A percentile compares a stretch with the other conserved stretches of the same genome.
phyloP scores from a whole-genome alignment of 2,797 vertebrate species.

The Furcifer pardalis region DNA sequence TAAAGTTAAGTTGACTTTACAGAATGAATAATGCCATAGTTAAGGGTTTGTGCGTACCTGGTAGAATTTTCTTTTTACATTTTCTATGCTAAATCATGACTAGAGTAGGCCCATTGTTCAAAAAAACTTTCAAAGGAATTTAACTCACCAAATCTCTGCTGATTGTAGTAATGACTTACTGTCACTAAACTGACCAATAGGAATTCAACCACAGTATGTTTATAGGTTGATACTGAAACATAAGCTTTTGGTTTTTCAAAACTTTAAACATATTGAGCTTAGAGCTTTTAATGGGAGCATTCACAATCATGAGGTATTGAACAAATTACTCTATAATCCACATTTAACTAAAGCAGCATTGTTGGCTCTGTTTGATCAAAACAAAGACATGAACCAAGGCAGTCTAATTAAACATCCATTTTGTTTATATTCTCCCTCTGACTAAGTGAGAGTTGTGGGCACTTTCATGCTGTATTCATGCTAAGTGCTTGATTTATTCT shows the following conservation, averaged over 20 bases:
- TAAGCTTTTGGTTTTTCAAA: constrained; percentile 23
- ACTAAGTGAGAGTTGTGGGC: constrained; percentile 48
- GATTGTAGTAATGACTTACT: no score
- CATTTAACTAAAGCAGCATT: constrained; percentile 23
- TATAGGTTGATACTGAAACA: neutral
- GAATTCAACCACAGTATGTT: neutral
- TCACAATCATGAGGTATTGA: neutral
- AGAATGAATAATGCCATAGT: neutral
- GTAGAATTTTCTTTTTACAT: neutral
- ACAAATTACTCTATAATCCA: constrained; percentile 27
- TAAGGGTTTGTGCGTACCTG: neutral
- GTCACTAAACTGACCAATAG: neutral
- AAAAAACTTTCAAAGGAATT: no score
- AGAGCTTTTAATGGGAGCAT: constrained; percentile 35
- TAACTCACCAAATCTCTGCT: no score
- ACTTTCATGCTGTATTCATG: constrained; percentile 42
- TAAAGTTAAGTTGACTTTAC: neutral
- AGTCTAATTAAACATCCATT: constrained; percentile 37
- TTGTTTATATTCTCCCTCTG: constrained; percentile 23
- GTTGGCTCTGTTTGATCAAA: constrained; percentile 19
- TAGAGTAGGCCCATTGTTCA: no score
- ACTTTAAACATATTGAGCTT: constrained; percentile 23
- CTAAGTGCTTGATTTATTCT: constrained; percentile 58
- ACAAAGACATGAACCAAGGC: constrained; percentile 22
- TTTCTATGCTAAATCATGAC: neutral